Evolutionary conservation across 30 jellyfish, hydroid and myxozoan species (phyloP), one percentile per base, ranked within the genome.

Genomic region (Hydractinia echinata): DNA sequence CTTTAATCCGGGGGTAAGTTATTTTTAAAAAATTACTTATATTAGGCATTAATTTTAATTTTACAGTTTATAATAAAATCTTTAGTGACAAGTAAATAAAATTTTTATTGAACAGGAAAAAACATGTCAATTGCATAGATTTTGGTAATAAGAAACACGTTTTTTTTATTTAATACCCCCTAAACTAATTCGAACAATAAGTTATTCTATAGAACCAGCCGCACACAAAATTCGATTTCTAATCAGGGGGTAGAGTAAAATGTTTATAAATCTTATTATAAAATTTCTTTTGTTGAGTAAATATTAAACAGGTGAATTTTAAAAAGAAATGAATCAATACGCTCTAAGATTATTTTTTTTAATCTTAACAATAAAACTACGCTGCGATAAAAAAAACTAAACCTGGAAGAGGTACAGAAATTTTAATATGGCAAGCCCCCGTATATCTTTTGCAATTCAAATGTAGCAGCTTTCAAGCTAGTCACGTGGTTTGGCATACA

Each of bases 191-290:
- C 60, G 11, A 77, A 77, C 85, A 77, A 77, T 77, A 77, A 64
- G 4, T 61, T 67, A 66, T 80, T 60, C 79, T 30, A 69, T 60
- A 53, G 87, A 80, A 80, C 61, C 39, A 20, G 61, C 87, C 81
- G 20, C 72, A 61, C 81, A 52, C 49, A 61, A 84, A 52, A 61
- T 80, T 80, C 83, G 85, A 80, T 80, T 80, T 62, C 30, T 61
- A 20, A 6, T 10, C 56, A 52, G 87, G 87, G 87, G 87, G 87
- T 80, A 50, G 61, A 52, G 67, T 8, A 0, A 71, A 71, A 4
- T 9, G 44, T 30, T 30, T 30, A 30, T 30, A 30, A 30, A 2
- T 30, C 44, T 30, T 30, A 30, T 30, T 30, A 30, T 30, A 30
- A 30, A 30, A 20, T 71, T 71, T 19, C 81, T 64, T 54, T 77